These are phyloP conservation scores for Paramormyrops kingsleyae DNA, from an alignment of 2,113 vertebrate genomes.

Conservation along the genomic window DNA sequence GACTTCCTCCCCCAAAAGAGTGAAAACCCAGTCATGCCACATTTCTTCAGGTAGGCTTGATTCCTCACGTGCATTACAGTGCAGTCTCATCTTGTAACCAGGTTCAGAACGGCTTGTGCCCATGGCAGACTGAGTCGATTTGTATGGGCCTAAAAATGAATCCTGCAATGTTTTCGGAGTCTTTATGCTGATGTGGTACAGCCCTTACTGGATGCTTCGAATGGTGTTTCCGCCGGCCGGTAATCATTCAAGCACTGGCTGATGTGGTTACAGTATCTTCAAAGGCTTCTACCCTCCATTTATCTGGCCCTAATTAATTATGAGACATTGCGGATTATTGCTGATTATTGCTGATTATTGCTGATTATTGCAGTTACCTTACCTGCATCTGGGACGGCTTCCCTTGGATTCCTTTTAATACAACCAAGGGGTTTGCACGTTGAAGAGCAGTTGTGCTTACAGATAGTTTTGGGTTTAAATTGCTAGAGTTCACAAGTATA, in stretches of 20 bases:
- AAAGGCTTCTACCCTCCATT: background rate
- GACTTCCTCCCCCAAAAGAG: background rate
- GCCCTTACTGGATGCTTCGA: background rate
- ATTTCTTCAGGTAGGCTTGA: background rate
- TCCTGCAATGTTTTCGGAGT: background rate
- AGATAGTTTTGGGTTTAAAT: background rate
- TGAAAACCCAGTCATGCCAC: background rate
- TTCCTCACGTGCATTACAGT: background rate
- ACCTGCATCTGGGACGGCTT: background rate
- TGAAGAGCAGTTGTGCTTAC: background rate
- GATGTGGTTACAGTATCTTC: background rate
- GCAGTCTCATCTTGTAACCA: background rate
- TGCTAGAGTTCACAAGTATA: background rate
- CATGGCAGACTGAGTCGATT: background rate
- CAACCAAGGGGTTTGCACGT: background rate
- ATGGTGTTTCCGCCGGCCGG: background rate
- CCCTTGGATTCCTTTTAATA: background rate
- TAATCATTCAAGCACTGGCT: background rate
- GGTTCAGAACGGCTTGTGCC: background rate
- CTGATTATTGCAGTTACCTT: background rate
- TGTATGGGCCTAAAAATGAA: background rate
- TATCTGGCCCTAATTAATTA: background rate
- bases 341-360: too few species aligned
- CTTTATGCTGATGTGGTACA: background rate
- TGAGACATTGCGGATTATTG: background rate